Evolutionary conservation across 2,888 invertebrate genomes (phyloP), one percentile per base, ranked within the genome.

Genomic region (Clivina fossor): DNA sequence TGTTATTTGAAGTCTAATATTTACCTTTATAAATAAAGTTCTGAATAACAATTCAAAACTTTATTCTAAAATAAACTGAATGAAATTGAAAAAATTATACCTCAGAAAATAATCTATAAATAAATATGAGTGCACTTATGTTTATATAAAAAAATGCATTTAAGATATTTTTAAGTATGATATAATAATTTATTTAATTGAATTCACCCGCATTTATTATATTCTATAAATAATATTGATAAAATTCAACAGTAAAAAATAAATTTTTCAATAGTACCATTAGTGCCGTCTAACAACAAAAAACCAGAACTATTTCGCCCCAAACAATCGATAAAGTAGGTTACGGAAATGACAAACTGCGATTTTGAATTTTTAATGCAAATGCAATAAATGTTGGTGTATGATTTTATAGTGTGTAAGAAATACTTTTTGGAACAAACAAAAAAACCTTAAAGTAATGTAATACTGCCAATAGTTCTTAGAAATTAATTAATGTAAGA

Each of bases 401-500:
- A 38, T 47, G 19, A 28, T 28, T 41, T 30, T 40, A 32, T 49
- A 50, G 40, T 50, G 18, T 43, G 33, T 33, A 41, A 51, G 32
- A 26, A 22, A n/a, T 51, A 41, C 41, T 51, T 53, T 32, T 41
- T 40, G 24, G 7, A 33, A 33, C 33, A 33, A 33, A 40, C 28
- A 24, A 19, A 9, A 28, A 4, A 32, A 20, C 19, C 19, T 13
- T 35, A 35, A 48, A 13, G 28, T 38, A 49, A 32, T 26, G 32
- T 38, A 57, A 59, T 54, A 59, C 59, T 59, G 59, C 59, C 59
- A 59, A 59, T 59, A 59, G 59, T 54, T 57, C 57, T 47, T 37
- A 47, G 56, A 51, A 37, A 43, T 32, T 32, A 47, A 58, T 30
- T 22, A 51, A 58, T 58, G 41, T 59, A 59, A 48, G 56, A 58